A percentile compares a stretch with the other conserved stretches of the same genome.
Conservation (phyloP, 1,140 invertebrate genomes). For the Sarcophaga bullata region DNA sequence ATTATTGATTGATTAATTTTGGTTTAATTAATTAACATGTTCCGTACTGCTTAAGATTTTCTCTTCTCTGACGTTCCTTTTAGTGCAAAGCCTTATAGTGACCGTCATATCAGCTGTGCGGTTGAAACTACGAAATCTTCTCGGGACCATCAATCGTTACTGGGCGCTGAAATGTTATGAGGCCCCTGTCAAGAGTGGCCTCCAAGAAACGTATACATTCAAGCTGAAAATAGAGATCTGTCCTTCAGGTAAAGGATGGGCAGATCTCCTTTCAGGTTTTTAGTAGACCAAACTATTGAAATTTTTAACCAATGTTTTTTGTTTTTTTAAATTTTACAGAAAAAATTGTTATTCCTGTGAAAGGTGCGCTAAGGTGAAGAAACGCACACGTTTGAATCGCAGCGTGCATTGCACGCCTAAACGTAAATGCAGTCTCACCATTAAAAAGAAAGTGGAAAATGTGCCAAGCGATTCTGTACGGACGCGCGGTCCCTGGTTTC, state of each 20-base stretch:
- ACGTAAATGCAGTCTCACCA: constrained; percentile 67
- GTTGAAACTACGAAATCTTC: constrained; percentile 66
- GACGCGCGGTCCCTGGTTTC: constrained; percentile 71
- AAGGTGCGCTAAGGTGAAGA: constrained; percentile 68
- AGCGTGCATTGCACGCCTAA: constrained; percentile 66
- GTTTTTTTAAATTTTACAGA: constrained; percentile 57
- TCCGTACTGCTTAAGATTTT: not conserved
- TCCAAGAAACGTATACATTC: constrained; percentile 69
- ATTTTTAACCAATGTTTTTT: not conserved
- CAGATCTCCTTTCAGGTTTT: not conserved
- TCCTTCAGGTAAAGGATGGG: constrained; percentile 69
- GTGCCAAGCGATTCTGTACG: constrained; percentile 68
- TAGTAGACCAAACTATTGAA: not conserved
- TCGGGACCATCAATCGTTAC: constrained; percentile 70
- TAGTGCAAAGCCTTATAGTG: constrained; percentile 67
- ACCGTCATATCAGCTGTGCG: constrained; percentile 66
- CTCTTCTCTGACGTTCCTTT: constrained; percentile 31
- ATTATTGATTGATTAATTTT: too few relatives aligned
- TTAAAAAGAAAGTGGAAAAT: constrained; percentile 70
- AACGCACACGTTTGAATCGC: constrained; percentile 68
- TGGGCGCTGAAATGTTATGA: constrained; percentile 73
- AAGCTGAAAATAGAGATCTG: constrained; percentile 70
- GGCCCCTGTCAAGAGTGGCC: constrained; percentile 69
- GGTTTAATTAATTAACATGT: too few relatives aligned
- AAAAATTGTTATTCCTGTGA: constrained; percentile 69